Base-by-base conservation (phyloP, 2,797 vertebrate genomes). In the Poeciliopsis infans region DNA sequence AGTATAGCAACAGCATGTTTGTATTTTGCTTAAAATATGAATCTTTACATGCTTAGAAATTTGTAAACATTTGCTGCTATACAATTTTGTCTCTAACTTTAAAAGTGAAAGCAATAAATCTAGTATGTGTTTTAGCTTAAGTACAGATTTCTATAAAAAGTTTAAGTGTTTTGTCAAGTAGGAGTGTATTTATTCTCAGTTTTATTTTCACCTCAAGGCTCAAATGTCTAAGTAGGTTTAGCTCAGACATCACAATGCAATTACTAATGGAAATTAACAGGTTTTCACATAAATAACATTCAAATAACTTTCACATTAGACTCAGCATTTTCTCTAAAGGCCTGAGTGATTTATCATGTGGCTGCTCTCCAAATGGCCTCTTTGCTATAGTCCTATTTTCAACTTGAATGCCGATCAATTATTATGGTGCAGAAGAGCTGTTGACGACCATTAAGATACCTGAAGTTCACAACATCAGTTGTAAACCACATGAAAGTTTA, bases 201-300 rank as follows among this genome's bases (percentile, higher is more conserved):
- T 68, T 41, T 13, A 41, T 12, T 10, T 64, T 64, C 16, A 64
- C 7, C 8, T 41, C 3, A 68, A 68, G 20, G 23, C 3, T 68
- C 25, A 15, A 13, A 7, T n/a, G 18, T 39, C 36, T 39, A 11
- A 23, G 59, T 79, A 76, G 53, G 43, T 83, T 85, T 66, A 86
- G 72, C 83, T 73, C 74, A 84, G 75, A 85, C 82, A 76, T 72
- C 4, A 2, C 0, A 36, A 80, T 77, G 90, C 75, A 68, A 92
- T 88, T 80, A 88, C 83, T 88, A 51, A 88, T 91, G 84, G 61
- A 70, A 78, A 90, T 85, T 81, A 90, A 90, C 78, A 85, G 68
- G 77, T 90, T 79, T 86, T 72, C 77, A 91, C 83, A 88, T 91
- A 75, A 92, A 83, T 88, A 61, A 82, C 82, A 87, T 87, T 85